Percentiles rank a stretch among this genome's conserved stretches.
phyloP scores from a whole-genome alignment of 2,797 vertebrate species.

The Anisognathus igniventris region DNA sequence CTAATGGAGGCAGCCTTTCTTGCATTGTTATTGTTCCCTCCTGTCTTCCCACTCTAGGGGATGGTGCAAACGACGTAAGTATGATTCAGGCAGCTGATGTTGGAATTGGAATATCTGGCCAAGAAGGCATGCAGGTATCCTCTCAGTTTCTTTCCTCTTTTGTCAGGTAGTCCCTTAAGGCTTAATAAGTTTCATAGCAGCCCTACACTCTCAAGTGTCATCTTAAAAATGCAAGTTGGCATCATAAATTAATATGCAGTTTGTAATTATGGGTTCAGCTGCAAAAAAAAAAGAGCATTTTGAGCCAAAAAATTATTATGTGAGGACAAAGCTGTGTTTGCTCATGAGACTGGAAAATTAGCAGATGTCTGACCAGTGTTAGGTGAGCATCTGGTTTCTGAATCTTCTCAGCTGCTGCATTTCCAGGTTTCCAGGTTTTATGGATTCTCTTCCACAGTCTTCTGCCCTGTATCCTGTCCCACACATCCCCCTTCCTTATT shows the following conservation, averaged over 20 bases:
- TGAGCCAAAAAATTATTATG: neutral
- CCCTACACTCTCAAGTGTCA: neutral
- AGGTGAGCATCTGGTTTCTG: neutral
- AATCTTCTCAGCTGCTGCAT: neutral
- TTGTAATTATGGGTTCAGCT: neutral
- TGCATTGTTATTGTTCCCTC: neutral
- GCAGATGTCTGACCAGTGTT: neutral
- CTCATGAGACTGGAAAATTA: constrained; percentile 24
- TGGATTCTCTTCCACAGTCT: neutral
- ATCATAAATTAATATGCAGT: neutral
- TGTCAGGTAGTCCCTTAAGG: neutral
- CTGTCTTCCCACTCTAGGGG: constrained; percentile 76
- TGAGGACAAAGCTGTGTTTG: neutral
- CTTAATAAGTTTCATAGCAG: neutral
- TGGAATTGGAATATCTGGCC: constrained; percentile 91
- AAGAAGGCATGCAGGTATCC: constrained; percentile 95
- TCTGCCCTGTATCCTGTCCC: neutral
- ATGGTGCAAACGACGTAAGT: constrained; percentile 94
- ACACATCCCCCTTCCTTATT: neutral
- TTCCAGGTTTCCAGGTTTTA: neutral
- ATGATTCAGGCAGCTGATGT: constrained; percentile 96
- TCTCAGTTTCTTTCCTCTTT: neutral
- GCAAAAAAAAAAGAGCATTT: neutral
- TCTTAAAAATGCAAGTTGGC: neutral
- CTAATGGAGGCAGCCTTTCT: neutral